phyloP scores from a whole-genome alignment of 2,888 invertebrate species.

The Alitta virens region DNA sequence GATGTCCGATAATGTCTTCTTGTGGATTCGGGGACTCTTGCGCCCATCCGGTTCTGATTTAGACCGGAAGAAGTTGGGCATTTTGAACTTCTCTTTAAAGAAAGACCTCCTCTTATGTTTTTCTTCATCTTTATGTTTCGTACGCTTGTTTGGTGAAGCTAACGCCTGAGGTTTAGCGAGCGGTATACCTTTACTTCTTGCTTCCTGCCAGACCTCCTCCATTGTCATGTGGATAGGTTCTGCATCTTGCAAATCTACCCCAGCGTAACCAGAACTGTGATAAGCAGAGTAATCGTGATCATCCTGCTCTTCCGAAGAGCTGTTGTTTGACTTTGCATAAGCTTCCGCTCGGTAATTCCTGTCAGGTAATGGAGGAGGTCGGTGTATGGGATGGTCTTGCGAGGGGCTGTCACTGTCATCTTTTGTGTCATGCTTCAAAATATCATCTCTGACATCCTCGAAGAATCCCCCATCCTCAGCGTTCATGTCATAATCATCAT shows the following conservation, averaged over 20 bases:
- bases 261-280: not conserved
- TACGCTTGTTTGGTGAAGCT: no score
- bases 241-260: not conserved
- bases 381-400: not conserved
- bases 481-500: not conserved
- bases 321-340: no score
- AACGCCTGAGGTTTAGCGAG: constrained; percentile 11
- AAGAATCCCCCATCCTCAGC: not conserved
- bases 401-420: not conserved
- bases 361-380: not conserved
- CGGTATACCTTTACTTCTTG: constrained; percentile 27
- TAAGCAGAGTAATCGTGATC: no score
- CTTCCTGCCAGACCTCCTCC: constrained; percentile 30
- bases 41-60: no score
- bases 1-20: no score
- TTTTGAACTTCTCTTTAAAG: no score
- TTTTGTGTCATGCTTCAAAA: not conserved
- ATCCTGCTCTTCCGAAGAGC: no score
- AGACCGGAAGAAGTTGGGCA: no score
- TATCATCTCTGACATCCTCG: not conserved
- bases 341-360: not conserved
- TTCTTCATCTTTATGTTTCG: no score
- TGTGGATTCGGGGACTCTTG: no score
- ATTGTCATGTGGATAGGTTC: constrained; percentile 30
- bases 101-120: no score